A percentile compares a stretch with the other conserved stretches of the same genome.
phyloP scores from a whole-genome alignment of 2,888 invertebrate species.

The Harpalus rubripes region DNA sequence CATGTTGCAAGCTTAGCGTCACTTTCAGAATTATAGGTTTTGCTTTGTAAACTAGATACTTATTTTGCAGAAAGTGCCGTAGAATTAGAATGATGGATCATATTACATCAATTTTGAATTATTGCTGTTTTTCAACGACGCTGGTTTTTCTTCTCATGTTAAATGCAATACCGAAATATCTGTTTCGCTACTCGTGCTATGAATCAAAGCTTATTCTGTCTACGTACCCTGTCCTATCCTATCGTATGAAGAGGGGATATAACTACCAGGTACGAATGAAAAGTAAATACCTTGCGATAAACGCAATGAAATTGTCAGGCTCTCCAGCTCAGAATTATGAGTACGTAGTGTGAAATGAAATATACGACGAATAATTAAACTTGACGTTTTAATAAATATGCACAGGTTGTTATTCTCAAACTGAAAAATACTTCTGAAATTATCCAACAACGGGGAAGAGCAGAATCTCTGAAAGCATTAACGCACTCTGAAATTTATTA shows the following conservation, averaged over 20 bases:
- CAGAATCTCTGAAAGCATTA: not conserved
- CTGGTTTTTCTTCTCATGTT: not conserved
- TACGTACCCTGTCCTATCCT: not conserved
- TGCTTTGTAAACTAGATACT: too few species aligned
- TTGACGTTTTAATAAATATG: conserved; percentile 1
- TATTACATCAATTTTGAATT: not conserved
- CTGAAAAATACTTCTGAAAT: not conserved
- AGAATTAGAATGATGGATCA: too few species aligned
- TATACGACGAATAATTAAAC: conserved; percentile 30
- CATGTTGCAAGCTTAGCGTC: too few species aligned
- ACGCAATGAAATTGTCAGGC: conserved; percentile 36
- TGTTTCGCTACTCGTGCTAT: not conserved
- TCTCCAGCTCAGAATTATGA: conserved; percentile 21
- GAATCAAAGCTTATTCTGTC: conserved; percentile 10
- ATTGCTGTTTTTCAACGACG: not conserved
- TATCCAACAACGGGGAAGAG: not conserved
- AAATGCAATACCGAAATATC: not conserved
- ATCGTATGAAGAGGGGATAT: not conserved
- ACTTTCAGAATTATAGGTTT: too few species aligned
- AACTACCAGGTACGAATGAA: conserved; percentile 35
- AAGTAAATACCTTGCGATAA: conserved; percentile 33
- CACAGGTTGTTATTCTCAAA: not conserved
- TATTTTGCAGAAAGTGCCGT: too few species aligned
- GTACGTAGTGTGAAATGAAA: conserved; percentile 22
- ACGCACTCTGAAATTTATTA: not conserved